These are phyloP conservation scores for Drosophila anomalata DNA, from an alignment of 2,888 invertebrate genomes.

Conservation along the genomic window DNA sequence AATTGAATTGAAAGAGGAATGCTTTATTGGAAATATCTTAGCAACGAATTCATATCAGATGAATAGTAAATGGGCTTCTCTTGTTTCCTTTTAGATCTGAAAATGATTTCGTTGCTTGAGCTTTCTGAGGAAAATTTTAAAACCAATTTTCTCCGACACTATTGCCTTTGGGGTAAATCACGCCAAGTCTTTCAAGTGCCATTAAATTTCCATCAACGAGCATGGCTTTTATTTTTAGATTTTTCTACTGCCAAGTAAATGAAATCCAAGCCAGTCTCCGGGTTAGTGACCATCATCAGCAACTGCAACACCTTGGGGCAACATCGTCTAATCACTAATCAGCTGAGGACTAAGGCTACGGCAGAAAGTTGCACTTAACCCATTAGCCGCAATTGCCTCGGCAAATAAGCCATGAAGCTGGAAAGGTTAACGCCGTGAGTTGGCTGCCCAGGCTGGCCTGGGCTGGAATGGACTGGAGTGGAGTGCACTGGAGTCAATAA, in stretches of 20 bases:
- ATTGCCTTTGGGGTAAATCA: background rate
- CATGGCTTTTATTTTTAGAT: constrained; percentile 11
- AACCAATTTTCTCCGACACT: background rate
- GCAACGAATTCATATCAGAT: background rate
- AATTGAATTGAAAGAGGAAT: background rate
- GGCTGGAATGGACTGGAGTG: constrained; percentile 5
- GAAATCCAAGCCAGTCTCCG: constrained; percentile 12
- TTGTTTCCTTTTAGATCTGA: background rate
- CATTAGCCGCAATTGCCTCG: constrained; percentile 36
- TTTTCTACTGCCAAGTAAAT: background rate
- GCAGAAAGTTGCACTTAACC: constrained; percentile 34
- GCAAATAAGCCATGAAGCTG: constrained; percentile 24
- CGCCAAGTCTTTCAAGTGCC: constrained; percentile 4
- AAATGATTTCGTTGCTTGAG: background rate
- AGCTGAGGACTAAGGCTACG: constrained; percentile 13
- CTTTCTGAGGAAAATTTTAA: background rate
- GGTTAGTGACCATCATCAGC: constrained; percentile 13
- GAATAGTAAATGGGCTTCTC: background rate
- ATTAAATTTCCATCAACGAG: constrained; percentile 31
- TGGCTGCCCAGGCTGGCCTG: constrained; percentile 10
- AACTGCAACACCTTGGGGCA: constrained; percentile 19
- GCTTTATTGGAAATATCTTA: background rate
- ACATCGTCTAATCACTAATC: constrained; percentile 45
- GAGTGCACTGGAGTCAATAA: constrained; percentile 58
- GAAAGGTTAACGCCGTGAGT: constrained; percentile 25